Conservation (phyloP, 2,797 vertebrate species). For the Uromys caudimaculatus region DNA sequence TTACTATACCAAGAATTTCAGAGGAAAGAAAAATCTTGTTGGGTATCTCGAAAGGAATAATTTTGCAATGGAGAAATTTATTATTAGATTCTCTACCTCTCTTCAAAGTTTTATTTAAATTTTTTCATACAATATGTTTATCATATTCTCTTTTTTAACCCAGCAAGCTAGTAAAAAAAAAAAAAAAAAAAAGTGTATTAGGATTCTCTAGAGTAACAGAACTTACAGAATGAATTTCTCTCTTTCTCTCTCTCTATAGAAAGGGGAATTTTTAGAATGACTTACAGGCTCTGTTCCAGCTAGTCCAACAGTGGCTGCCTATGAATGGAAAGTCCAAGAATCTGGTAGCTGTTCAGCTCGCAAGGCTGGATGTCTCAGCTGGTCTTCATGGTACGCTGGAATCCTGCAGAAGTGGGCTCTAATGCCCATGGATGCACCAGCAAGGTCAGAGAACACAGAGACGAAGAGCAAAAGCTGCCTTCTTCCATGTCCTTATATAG, state of each 20-base stretch:
- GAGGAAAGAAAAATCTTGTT: neutral
- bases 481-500: too few species aligned
- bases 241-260: neutral
- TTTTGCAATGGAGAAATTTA: constrained; percentile 5
- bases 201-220: neutral
- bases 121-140: neutral
- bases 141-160: neutral
- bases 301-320: neutral
- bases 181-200: neutral
- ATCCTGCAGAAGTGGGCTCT: neutral
- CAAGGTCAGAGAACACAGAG: neutral
- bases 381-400: neutral
- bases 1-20: constrained; percentile 18
- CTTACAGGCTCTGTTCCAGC: neutral
- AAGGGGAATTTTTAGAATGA: neutral
- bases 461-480: neutral
- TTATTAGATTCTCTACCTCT: neutral
- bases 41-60: neutral
- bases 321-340: neutral
- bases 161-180: neutral
- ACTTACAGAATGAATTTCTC: too few species aligned
- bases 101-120: neutral
- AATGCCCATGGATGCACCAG: neutral
- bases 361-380: neutral
- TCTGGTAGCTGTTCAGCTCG: neutral